Conservation (phyloP, 2,797 vertebrate species). For the Myotis findleyi region DNA sequence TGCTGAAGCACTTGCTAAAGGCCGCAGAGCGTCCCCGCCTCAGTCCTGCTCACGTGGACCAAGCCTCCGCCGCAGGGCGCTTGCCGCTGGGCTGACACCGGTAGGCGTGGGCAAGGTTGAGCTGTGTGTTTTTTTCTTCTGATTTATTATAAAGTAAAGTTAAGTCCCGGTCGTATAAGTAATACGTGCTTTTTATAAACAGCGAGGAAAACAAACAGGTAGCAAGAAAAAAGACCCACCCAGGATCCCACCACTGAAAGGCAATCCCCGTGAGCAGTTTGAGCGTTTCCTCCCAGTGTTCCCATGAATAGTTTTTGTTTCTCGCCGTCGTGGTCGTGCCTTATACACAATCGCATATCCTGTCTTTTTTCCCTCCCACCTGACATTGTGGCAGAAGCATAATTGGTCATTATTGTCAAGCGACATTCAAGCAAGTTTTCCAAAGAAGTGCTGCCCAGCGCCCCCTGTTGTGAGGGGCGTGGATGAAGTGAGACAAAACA, state of each 20-base stretch:
- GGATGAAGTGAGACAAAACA: not conserved
- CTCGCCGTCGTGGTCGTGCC: not conserved
- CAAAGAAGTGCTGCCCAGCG: not conserved
- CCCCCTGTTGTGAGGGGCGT: not conserved
- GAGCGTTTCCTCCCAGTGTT: slow-evolving; percentile 18
- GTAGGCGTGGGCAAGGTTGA: not conserved
- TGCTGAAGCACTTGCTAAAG: not conserved
- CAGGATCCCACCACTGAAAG: not conserved
- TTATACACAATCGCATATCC: slow-evolving; percentile 44
- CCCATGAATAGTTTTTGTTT: slow-evolving; percentile 62
- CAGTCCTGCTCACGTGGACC: not conserved
- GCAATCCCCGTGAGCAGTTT: not conserved
- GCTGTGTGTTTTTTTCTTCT: not conserved
- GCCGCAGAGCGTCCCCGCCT: accelerated
- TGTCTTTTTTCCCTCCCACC: slow-evolving; percentile 1
- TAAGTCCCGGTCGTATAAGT: not conserved
- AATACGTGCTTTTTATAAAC: not conserved
- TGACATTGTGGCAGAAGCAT: not conserved
- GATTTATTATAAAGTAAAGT: not conserved
- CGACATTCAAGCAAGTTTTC: not conserved
- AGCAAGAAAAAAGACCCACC: not conserved
- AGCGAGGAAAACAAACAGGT: slow-evolving; percentile 43
- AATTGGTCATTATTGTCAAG: not conserved
- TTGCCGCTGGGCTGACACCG: not conserved
- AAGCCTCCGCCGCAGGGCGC: not conserved